A percentile compares a stretch with the other conserved stretches of the same genome.
These are phyloP conservation scores for Drosophila paulistorum DNA, from an alignment of 1,140 invertebrate genomes.

Conservation along the genomic window DNA sequence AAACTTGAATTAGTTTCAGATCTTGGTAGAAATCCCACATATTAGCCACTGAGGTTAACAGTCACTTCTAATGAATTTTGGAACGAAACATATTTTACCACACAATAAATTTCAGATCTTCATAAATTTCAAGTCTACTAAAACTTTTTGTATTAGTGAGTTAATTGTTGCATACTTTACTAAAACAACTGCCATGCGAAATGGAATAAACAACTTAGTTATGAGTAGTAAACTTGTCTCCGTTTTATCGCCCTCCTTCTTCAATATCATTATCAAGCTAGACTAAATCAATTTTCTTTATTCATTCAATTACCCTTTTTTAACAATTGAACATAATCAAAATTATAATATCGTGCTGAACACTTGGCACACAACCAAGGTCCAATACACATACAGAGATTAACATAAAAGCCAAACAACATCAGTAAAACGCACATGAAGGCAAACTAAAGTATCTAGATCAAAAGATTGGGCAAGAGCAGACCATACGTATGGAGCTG, in stretches of 20 bases:
- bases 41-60: too few species aligned
- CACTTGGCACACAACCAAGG: conserved; percentile 1
- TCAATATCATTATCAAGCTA: background rate
- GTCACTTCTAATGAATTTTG: too few species aligned
- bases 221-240: background rate
- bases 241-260: background rate
- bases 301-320: background rate
- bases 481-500: background rate
- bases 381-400: conserved; percentile 7
- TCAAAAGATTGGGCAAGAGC: conserved; percentile 21
- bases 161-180: background rate
- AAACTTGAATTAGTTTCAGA: too few species aligned
- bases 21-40: too few species aligned
- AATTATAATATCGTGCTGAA: background rate
- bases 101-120: too few species aligned
- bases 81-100: too few species aligned
- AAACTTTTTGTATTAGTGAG: background rate
- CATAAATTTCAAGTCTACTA: too few species aligned
- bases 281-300: conserved; percentile 4
- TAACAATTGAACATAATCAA: background rate
- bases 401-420: conserved; percentile 16
- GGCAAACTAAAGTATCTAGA: conserved; percentile 35
- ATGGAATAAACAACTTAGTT: background rate
- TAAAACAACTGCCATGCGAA: too few species aligned
- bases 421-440: conserved; percentile 53